These are phyloP conservation scores for Halictus quadricinctus DNA, from an alignment of 2,888 invertebrate species.

Conservation along the genomic window DNA sequence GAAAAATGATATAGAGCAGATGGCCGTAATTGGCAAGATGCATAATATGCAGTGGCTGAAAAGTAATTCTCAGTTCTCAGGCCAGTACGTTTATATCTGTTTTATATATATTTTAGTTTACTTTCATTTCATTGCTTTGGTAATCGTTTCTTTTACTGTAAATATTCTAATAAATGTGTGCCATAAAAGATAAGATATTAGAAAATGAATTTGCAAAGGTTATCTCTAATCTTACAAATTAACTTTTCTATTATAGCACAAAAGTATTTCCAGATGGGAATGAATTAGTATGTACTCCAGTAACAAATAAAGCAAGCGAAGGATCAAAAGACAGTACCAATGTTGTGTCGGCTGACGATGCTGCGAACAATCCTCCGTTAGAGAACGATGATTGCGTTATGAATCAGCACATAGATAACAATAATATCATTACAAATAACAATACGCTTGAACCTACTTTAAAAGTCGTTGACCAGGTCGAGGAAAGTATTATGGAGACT, in stretches of 20 bases:
- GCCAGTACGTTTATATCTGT: slow-evolving; percentile 61
- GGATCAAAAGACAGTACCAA: slow-evolving; percentile 11
- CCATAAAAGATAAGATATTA: slow-evolving; percentile 4
- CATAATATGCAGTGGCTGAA: slow-evolving; percentile 75
- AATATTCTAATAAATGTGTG: not conserved
- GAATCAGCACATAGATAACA: slow-evolving; percentile 27
- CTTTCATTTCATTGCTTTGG: not conserved
- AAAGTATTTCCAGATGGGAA: slow-evolving; percentile 28
- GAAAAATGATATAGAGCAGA: slow-evolving; percentile 48
- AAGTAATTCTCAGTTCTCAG: slow-evolving; percentile 56
- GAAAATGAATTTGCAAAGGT: not conserved
- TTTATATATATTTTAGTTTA: slow-evolving; percentile 45
- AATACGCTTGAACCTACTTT: slow-evolving; percentile 8
- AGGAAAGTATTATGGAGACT: slow-evolving; percentile 39
- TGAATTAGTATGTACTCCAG: slow-evolving; percentile 6
- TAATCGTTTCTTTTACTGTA: not conserved
- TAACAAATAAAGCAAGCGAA: slow-evolving; percentile 31
- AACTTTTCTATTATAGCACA: slow-evolving; percentile 46
- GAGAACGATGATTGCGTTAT: slow-evolving; percentile 10
- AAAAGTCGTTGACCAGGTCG: not conserved
- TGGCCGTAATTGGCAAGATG: slow-evolving; percentile 62
- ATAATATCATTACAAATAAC: slow-evolving; percentile 2
- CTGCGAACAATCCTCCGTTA: slow-evolving; percentile 24
- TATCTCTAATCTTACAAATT: slow-evolving; percentile 1
- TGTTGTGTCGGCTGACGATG: slow-evolving; percentile 16